Evolutionary conservation across 2,113 vertebrate species (phyloP).

Genomic region (Centropristis striata): DNA sequence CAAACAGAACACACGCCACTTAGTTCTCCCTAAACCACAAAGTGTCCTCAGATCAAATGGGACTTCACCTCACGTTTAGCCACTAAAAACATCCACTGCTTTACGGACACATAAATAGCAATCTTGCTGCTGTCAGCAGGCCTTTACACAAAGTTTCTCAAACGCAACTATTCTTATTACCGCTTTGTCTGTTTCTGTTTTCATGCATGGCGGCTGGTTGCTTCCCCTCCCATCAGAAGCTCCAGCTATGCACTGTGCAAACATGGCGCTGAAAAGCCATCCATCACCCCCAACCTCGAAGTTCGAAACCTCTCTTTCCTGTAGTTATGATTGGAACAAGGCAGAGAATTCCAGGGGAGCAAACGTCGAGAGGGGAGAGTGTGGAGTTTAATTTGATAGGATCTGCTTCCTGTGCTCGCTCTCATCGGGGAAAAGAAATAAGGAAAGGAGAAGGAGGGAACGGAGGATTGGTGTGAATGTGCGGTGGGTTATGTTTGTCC

Average conservation of each 20-base stretch:
- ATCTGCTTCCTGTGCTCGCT: constrained; percentile 25
- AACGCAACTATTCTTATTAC: constrained; percentile 28
- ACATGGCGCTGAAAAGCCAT: constrained; percentile 72
- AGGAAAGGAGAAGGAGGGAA: not conserved
- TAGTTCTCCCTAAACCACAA: not conserved
- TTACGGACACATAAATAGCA: not conserved
- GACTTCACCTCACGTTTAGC: constrained; percentile 7
- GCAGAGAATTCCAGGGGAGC: constrained; percentile 53
- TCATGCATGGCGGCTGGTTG: constrained; percentile 23
- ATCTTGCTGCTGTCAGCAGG: constrained; percentile 25
- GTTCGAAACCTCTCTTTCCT: constrained; percentile 40
- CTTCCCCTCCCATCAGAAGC: constrained; percentile 51
- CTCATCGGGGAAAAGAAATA: not conserved
- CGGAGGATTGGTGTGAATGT: not conserved
- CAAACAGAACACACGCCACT: constrained; percentile 47
- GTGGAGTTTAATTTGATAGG: constrained; percentile 53
- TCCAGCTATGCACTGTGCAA: constrained; percentile 73
- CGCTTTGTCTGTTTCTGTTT: constrained; percentile 51
- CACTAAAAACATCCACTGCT: not conserved
- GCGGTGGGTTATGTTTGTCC: not conserved
- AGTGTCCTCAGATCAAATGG: not conserved
- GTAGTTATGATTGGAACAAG: constrained; percentile 74
- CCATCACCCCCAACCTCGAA: constrained; percentile 64
- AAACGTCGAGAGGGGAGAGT: constrained; percentile 26
- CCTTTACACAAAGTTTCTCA: constrained; percentile 24